phyloP scores from a whole-genome alignment of 2,113 vertebrate species.

The Typhlomys cinereus region DNA sequence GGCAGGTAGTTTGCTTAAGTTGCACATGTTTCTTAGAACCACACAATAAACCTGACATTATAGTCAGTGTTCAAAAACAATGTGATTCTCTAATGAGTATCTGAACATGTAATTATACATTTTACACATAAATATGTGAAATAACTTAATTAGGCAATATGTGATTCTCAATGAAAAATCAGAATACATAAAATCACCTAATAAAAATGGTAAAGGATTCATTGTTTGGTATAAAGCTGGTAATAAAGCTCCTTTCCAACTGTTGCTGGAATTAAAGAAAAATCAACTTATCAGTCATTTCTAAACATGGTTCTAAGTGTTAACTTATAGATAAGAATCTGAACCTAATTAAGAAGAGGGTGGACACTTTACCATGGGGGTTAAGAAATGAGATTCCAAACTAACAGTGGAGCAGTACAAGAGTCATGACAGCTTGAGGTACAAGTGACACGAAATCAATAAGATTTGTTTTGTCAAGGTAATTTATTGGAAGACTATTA shows the following conservation, averaged over 20 bases:
- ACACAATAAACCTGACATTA: neutral
- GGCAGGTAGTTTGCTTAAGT: neutral
- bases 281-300: neutral
- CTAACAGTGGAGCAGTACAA: neutral
- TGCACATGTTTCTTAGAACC: neutral
- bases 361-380: neutral
- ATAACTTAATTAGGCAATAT: neutral
- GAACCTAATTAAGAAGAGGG: fast-evolving
- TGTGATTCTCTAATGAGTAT: neutral
- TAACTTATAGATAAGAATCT: neutral
- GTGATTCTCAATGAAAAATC: neutral
- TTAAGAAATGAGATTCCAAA: neutral
- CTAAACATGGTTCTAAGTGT: neutral
- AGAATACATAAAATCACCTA: neutral
- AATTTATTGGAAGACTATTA: constrained; percentile 10
- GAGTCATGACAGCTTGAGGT: neutral
- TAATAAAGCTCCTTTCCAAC: neutral
- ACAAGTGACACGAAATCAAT: neutral
- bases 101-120: neutral
- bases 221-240: neutral
- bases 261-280: neutral
- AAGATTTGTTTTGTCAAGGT: neutral
- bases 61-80: neutral
- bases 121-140: neutral
- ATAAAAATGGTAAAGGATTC: neutral